These are phyloP conservation scores for Sakesphorus luctuosus DNA, from an alignment of 2,113 vertebrate genomes.

Conservation along the genomic window DNA sequence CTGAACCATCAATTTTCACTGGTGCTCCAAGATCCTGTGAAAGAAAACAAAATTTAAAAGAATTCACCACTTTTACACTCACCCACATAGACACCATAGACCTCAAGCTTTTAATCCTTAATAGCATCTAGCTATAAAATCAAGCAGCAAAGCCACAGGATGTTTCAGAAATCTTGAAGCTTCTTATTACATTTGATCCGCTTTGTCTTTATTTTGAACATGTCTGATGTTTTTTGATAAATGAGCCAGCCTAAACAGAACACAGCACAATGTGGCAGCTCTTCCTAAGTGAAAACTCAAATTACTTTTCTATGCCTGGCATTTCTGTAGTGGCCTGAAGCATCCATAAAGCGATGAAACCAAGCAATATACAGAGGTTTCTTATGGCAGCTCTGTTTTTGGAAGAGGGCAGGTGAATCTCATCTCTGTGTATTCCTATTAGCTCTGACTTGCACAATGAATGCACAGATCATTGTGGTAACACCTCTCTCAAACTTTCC, in stretches of 20 bases:
- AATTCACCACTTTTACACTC: not conserved
- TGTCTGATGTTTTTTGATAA: not conserved
- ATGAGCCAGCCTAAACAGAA: not conserved
- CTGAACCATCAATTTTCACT: conserved; percentile 70
- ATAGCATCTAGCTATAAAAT: not conserved
- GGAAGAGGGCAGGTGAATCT: not conserved
- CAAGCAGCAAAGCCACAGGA: not conserved
- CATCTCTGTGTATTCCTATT: not conserved
- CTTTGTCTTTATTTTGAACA: not conserved
- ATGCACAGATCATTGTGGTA: not conserved
- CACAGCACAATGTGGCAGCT: not conserved
- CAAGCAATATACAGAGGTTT: not conserved
- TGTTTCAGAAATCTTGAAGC: not conserved
- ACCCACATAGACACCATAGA: not conserved
- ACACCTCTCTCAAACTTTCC: not conserved
- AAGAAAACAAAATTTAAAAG: not conserved
- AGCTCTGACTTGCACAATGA: not conserved
- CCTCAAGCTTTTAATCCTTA: not conserved
- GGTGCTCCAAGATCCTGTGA: conserved; percentile 78
- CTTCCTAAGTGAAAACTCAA: not conserved
- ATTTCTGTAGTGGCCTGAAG: not conserved
- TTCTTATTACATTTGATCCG: not conserved
- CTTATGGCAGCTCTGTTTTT: not conserved
- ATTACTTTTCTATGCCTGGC: not conserved
- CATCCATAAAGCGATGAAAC: not conserved